Conservation (phyloP, 2,888 invertebrate species). For the Luperina testacea region DNA sequence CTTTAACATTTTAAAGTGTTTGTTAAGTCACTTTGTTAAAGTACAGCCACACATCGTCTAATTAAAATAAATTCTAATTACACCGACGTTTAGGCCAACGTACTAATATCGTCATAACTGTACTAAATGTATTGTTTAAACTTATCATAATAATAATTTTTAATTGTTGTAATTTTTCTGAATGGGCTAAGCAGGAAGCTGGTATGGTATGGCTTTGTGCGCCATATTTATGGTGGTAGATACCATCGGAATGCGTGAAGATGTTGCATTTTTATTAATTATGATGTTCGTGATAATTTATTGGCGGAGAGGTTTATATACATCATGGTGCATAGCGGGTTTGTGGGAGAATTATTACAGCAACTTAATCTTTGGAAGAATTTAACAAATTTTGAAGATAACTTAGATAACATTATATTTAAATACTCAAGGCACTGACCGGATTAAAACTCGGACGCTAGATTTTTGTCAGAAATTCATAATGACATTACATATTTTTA, state of each 20-base stretch:
- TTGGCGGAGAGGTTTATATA: constrained; percentile 28
- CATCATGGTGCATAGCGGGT: constrained; percentile 3
- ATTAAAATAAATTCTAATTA: constrained; percentile 54
- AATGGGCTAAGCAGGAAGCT: constrained; percentile 56
- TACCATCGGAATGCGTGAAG: constrained; percentile 57
- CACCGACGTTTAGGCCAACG: constrained; percentile 32
- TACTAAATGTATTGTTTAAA: constrained; percentile 47
- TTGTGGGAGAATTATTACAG: constrained; percentile 17
- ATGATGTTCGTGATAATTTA: constrained; percentile 50
- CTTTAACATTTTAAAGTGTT: constrained; percentile 41
- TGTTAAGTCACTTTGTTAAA: constrained; percentile 40
- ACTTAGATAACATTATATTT: background rate
- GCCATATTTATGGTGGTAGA: constrained; percentile 57
- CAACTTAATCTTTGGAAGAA: constrained; percentile 2
- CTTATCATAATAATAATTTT: constrained; percentile 48
- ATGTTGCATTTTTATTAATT: constrained; percentile 57
- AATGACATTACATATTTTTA: background rate
- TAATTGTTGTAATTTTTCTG: constrained; percentile 46
- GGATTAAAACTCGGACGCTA: background rate
- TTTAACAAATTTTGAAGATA: constrained; percentile 1
- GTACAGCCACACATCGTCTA: constrained; percentile 24
- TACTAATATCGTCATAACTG: constrained; percentile 39
- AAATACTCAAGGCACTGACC: background rate
- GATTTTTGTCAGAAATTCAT: background rate
- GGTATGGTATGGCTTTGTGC: constrained; percentile 50